These are phyloP conservation scores for Naso thynnoides DNA, from an alignment of 2,797 vertebrate species.

Conservation along the genomic window DNA sequence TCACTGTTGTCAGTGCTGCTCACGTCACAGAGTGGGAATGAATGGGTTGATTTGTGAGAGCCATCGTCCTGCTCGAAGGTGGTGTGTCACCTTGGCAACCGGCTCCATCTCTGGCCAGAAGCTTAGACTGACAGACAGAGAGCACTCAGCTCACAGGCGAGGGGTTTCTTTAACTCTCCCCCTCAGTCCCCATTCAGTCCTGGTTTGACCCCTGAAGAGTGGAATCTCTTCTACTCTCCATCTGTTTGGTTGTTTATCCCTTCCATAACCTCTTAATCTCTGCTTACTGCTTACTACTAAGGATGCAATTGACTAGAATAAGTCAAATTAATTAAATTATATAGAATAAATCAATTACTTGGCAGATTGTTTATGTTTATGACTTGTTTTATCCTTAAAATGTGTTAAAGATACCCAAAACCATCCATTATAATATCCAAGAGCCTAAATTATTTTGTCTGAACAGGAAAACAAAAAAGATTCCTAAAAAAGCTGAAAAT, in stretches of 20 bases:
- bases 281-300: background rate
- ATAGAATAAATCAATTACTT: too few species aligned
- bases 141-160: conserved; percentile 58
- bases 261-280: background rate
- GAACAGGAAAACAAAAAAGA: too few species aligned
- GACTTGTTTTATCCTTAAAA: background rate
- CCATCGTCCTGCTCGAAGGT: conserved; percentile 79
- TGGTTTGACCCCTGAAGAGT: conserved; percentile 40
- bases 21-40: conserved; percentile 70
- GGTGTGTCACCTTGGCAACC: conserved; percentile 83
- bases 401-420: background rate
- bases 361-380: background rate
- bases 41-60: conserved; percentile 79
- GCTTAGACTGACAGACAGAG: conserved; percentile 58
- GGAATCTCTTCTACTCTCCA: conserved; percentile 3
- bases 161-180: conserved; percentile 35
- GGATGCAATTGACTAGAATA: background rate
- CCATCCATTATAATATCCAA: background rate
- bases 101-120: conserved; percentile 67
- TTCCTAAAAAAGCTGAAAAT: background rate
- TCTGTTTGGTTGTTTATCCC: conserved; percentile 2
- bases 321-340: too few species aligned
- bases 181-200: conserved; percentile 38
- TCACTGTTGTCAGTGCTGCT: conserved; percentile 56
- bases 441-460: background rate